Evolutionary conservation across 2,113 vertebrate species (phyloP).

Genomic region (Malurus cyaneus): DNA sequence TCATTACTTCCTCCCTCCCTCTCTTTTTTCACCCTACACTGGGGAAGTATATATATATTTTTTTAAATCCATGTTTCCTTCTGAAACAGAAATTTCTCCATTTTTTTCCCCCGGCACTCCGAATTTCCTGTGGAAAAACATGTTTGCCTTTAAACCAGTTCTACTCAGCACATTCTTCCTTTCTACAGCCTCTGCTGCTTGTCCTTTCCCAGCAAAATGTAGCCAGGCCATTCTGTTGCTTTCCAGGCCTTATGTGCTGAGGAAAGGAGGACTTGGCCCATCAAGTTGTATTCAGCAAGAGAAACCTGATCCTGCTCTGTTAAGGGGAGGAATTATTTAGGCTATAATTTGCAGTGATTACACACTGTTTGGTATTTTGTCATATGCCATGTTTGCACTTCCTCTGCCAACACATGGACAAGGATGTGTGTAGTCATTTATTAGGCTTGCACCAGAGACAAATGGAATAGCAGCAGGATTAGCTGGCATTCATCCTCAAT

Average conservation of each 20-base stretch:
- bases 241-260: neutral
- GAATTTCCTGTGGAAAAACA: conserved; percentile 26
- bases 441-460: conserved; percentile 22
- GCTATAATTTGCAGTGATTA: conserved; percentile 54
- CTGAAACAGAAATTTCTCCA: neutral
- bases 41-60: neutral
- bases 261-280: neutral
- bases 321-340: conserved; percentile 41
- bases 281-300: neutral
- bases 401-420: conserved; percentile 53
- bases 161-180: conserved; percentile 10
- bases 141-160: neutral
- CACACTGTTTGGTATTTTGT: conserved; percentile 39
- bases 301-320: neutral
- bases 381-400: conserved; percentile 55
- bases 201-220: neutral
- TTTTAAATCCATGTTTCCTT: neutral
- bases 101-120: neutral
- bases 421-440: conserved; percentile 30
- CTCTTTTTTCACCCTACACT: neutral
- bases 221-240: neutral
- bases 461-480: conserved; percentile 39
- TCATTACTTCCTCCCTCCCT: neutral
- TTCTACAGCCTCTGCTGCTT: neutral
- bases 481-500: conserved; percentile 35